Percentiles rank a stretch among this genome's conserved stretches.
Conservation (phyloP, 2,888 invertebrate species). For the Orthosia gracilis region DNA sequence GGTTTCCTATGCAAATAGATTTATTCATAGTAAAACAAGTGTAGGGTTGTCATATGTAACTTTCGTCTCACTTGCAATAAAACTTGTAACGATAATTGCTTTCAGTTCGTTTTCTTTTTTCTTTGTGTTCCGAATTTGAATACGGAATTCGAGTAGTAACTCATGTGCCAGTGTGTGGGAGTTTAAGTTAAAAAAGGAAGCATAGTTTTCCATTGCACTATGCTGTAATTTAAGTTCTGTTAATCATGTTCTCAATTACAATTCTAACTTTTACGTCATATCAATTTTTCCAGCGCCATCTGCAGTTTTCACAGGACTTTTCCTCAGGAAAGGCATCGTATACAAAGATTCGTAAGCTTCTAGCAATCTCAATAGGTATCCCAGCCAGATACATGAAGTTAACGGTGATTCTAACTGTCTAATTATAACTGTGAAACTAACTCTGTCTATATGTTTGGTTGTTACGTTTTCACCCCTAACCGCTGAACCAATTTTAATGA, state of each 20-base stretch:
- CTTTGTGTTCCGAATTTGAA: slow-evolving; percentile 34
- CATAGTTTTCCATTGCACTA: slow-evolving; percentile 6
- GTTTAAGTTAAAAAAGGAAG: slow-evolving; percentile 35
- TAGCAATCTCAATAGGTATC: neutral
- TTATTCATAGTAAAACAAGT: slow-evolving; percentile 72
- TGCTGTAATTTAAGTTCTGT: slow-evolving; percentile 15
- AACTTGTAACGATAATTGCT: slow-evolving; percentile 66
- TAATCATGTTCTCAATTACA: neutral
- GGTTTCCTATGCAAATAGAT: slow-evolving; percentile 71
- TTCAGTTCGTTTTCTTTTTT: slow-evolving; percentile 35
- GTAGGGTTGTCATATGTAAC: slow-evolving; percentile 53
- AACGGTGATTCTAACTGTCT: neutral
- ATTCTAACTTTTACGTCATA: neutral
- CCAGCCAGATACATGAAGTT: neutral
- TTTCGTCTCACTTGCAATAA: slow-evolving; percentile 61
- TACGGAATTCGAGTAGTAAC: slow-evolving; percentile 23
- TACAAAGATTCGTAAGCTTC: neutral
- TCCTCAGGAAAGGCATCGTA: neutral
- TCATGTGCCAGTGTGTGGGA: slow-evolving; percentile 12
- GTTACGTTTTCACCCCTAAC: too few relatives aligned
- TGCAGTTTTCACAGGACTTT: neutral
- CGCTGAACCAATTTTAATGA: too few relatives aligned
- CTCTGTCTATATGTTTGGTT: too few relatives aligned
- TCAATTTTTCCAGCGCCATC: neutral
- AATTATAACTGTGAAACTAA: too few relatives aligned